phyloP scores from a whole-genome alignment of 2,888 invertebrate genomes.

The Ypsolopha sequella region DNA sequence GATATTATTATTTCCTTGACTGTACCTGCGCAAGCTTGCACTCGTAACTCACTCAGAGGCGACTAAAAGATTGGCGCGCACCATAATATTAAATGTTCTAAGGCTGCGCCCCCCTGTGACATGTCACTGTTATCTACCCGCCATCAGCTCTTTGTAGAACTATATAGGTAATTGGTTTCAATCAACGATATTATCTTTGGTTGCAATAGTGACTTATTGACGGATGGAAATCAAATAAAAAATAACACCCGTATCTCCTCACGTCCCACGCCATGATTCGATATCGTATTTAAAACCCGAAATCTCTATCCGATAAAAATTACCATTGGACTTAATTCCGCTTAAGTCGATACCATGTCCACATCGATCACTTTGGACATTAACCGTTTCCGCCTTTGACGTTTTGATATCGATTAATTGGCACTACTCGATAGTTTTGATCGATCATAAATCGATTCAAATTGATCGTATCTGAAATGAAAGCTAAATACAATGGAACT shows the following conservation, averaged over 20 bases:
- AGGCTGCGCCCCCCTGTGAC: too few species aligned
- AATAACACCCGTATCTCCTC: slow-evolving; percentile 10
- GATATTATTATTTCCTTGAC: too few species aligned
- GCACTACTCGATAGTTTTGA: slow-evolving; percentile 19
- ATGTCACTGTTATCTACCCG: too few species aligned
- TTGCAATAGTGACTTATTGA: too few species aligned
- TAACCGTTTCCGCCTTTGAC: slow-evolving; percentile 36
- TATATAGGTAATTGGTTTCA: too few species aligned
- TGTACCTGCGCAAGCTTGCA: too few species aligned
- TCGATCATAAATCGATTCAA: slow-evolving; percentile 28
- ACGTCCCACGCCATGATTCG: slow-evolving; percentile 33
- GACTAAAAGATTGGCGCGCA: too few species aligned
- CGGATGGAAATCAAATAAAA: neutral
- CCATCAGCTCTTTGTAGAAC: too few species aligned
- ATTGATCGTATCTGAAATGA: slow-evolving; percentile 12
- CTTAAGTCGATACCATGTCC: slow-evolving; percentile 26
- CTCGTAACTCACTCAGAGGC: too few species aligned
- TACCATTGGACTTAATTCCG: slow-evolving; percentile 23
- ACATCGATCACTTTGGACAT: slow-evolving; percentile 41
- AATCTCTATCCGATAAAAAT: neutral
- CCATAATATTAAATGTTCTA: too few species aligned
- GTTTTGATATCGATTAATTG: slow-evolving; percentile 40
- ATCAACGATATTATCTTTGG: too few species aligned
- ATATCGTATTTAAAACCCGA: slow-evolving; percentile 13
- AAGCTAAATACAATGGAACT: too few species aligned